These are phyloP conservation scores for Crotalus tigris DNA, from an alignment of 2,113 vertebrate species.

Conservation along the genomic window DNA sequence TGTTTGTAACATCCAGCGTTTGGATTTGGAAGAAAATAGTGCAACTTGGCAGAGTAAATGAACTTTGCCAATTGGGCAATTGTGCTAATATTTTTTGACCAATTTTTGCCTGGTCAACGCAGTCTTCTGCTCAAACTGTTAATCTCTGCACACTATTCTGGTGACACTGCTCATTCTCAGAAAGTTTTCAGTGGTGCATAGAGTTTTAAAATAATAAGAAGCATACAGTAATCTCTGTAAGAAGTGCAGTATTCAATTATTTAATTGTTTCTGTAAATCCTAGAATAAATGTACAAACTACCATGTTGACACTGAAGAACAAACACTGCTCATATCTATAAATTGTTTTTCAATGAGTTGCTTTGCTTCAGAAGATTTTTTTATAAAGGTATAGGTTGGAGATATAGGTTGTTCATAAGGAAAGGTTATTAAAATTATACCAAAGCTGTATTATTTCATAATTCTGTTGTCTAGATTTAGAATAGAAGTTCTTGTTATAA, in stretches of 20 bases:
- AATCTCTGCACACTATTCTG: too few relatives aligned
- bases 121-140: not conserved
- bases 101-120: not conserved
- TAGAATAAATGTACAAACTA: not conserved
- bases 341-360: not conserved
- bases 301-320: not conserved
- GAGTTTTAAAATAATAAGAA: not conserved
- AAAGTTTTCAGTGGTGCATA: not conserved
- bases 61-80: not conserved
- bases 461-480: not conserved
- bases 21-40: not conserved
- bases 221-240: not conserved
- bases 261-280: not conserved
- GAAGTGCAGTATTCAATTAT: not conserved
- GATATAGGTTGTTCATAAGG: not conserved
- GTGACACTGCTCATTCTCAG: not conserved
- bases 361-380: not conserved
- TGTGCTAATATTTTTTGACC: not conserved
- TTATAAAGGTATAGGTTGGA: not conserved
- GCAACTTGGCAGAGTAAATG: not conserved
- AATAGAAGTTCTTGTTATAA: not conserved
- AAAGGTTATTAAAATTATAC: not conserved
- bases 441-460: not conserved
- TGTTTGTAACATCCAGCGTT: not conserved
- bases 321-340: too few relatives aligned